phyloP scores from a whole-genome alignment of 2,113 vertebrate genomes.

The Mus pahari region DNA sequence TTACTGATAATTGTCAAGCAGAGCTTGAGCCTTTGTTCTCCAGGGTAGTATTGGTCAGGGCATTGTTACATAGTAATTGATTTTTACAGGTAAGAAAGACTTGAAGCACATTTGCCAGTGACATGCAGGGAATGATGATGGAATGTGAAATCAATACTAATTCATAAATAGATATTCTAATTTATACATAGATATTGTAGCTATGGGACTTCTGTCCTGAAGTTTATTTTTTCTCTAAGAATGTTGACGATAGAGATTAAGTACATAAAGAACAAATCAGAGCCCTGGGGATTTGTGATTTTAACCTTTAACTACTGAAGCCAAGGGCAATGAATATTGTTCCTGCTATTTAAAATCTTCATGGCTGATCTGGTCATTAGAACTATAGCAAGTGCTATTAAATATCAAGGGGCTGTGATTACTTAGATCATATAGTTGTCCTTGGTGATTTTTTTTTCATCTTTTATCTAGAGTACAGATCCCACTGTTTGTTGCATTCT shows the following conservation, averaged over 20 bases:
- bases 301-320: not conserved
- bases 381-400: not conserved
- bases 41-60: not conserved
- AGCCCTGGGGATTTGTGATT: not conserved
- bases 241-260: not conserved
- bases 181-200: not conserved
- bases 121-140: not conserved
- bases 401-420: not conserved
- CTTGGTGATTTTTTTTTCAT: slow-evolving; percentile 33
- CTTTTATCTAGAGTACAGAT: not conserved
- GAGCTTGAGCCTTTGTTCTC: not conserved
- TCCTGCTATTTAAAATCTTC: slow-evolving; percentile 12
- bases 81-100: not conserved
- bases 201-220: not conserved
- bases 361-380: not conserved
- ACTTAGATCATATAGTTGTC: not conserved
- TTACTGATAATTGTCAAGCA: not conserved
- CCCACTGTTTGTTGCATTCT: not conserved
- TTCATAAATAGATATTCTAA: not conserved
- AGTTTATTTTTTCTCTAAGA: not conserved
- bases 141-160: not conserved
- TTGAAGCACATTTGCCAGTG: not conserved
- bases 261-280: not conserved
- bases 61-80: not conserved
- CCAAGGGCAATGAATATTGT: not conserved